A percentile compares a stretch with the other conserved stretches of the same genome.
Evolutionary conservation across 2,888 invertebrate species (phyloP).

Genomic region (Eudasyphora cyanicolor): DNA sequence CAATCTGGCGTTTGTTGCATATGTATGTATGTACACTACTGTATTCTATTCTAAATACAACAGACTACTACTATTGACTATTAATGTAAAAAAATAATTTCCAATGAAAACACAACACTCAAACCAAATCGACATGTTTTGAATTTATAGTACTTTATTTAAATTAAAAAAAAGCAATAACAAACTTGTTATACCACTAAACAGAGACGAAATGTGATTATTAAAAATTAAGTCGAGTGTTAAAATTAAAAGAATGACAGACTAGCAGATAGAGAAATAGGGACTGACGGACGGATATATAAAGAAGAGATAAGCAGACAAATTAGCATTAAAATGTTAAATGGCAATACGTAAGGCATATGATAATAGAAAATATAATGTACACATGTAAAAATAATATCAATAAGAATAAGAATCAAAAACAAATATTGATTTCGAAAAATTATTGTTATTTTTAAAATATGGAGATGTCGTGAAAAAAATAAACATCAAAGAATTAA

Average conservation of each 20-base stretch:
- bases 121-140: conserved; percentile 15
- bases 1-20: neutral
- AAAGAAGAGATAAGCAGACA: conserved; percentile 4
- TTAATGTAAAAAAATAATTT: neutral
- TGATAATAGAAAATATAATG: too few species aligned
- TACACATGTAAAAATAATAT: too few species aligned
- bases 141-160: conserved; percentile 20
- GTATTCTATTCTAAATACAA: neutral
- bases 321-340: conserved; percentile 48
- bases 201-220: neutral
- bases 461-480: too few species aligned
- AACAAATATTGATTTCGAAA: too few species aligned
- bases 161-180: conserved; percentile 7
- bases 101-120: too few species aligned
- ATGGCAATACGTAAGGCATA: too few species aligned
- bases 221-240: neutral
- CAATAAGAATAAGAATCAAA: too few species aligned
- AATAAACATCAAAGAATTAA: too few species aligned
- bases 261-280: neutral
- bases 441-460: too few species aligned
- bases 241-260: neutral
- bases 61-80: neutral
- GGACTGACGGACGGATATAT: neutral
- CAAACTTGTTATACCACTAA: neutral
- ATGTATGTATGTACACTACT: neutral